Base-by-base conservation (phyloP, 2,113 vertebrate genomes). In the Hippoglossus stenolepis region DNA sequence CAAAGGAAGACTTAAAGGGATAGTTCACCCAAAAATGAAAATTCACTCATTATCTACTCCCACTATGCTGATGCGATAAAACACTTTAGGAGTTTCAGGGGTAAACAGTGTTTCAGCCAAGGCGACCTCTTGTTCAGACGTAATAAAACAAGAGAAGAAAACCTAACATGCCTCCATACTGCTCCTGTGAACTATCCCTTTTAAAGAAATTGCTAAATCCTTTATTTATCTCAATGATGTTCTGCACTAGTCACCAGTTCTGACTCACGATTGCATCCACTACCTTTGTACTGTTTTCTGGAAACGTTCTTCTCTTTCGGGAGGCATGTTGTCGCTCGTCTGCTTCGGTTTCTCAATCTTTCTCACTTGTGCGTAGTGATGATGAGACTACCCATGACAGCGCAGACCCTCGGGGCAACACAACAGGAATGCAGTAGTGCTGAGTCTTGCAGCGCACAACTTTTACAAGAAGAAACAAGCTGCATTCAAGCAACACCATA, bases 261-360 rank as follows among this genome's bases (percentile, higher is more conserved):
- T 47, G n/a, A 24, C 1, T 43, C 18, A 53, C 14, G 12, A 28
- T 53, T 54, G 15, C 71, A n/a, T 28, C 38, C 35, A 5, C 0
- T 38, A 15, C 17, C 17, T 15, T 38, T 24, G 2, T n/a, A 28
- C n/a, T 64, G 11, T 59, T 0, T 18, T 69, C 63, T 65, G 47
- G 24, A 61, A 61, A 58, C 20, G 14, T 31, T 64, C 49, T 59
- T 70, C 20, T 74, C 24, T 20, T 3, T 65, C 18, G 9, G 2
- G 65, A 80, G 69, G 54, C 89, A 20, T 83, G 91, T 83, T 72
- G 68, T 82, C 20, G 79, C 91, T 89, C 21, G 87, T 31, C 31
- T 31, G 31, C n/a, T 79, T 80, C 31, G 1, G 51, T 87, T 87
- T 85, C 74, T 65, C 80, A 84, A 82, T 68, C 21, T 49, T 11